A percentile compares a stretch with the other conserved stretches of the same genome.
Conservation (phyloP, 2,888 invertebrate species). For the Apoda limacodes region DNA sequence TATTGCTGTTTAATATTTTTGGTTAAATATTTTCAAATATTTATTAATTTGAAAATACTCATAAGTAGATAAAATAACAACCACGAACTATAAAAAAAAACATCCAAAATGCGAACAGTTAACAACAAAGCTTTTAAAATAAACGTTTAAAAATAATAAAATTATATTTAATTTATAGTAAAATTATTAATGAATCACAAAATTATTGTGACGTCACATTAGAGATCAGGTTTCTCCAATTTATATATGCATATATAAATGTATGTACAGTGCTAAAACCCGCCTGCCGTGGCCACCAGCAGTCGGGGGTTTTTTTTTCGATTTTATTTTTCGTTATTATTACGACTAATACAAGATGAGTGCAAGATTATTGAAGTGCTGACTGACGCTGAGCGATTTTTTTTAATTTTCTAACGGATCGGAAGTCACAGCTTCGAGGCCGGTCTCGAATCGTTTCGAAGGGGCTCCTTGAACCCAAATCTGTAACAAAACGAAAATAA, state of each 20-base stretch:
- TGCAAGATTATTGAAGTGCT: constrained; percentile 48
- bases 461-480: constrained; percentile 46
- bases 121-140: constrained; percentile 38
- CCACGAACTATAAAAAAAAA: constrained; percentile 26
- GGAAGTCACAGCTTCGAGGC: constrained; percentile 32
- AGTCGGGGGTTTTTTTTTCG: constrained; percentile 52
- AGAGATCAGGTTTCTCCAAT: constrained; percentile 59
- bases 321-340: constrained; percentile 40
- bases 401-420: constrained; percentile 46
- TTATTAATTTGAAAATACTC: too few relatives aligned
- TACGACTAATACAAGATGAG: constrained; percentile 55
- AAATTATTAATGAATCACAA: constrained; percentile 43
- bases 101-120: constrained; percentile 46
- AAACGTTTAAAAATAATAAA: constrained; percentile 25
- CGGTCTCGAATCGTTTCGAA: constrained; percentile 63
- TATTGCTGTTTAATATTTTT: too few relatives aligned
- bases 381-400: constrained; percentile 59
- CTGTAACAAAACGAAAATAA: constrained; percentile 61
- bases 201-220: constrained; percentile 62
- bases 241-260: constrained; percentile 66
- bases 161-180: too few relatives aligned
- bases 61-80: constrained; percentile 35
- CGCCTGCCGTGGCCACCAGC: constrained; percentile 61
- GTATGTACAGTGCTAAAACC: constrained; percentile 31
- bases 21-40: constrained; percentile 27